Evolutionary conservation across 2,888 invertebrate genomes (phyloP), one percentile per base, ranked within the genome.

Genomic region (Rhynchonema sp.): DNA sequence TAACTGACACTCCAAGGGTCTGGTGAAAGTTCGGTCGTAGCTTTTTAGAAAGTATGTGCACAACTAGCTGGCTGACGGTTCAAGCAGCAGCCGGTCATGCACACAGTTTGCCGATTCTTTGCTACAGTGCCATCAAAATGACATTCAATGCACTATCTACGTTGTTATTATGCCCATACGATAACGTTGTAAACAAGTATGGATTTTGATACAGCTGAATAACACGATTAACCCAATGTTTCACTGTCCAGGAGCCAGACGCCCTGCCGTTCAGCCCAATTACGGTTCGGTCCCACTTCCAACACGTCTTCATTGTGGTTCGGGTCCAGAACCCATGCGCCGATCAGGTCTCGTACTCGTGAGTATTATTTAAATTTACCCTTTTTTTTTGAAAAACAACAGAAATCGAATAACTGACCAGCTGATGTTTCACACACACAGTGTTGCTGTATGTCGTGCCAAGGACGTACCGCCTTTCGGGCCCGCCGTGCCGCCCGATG

Each of bases 381-480:
- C 30, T 53, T 54, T 29, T 61, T 17, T 38, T 13, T 23, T 52
- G 9, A 20, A 52, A 52, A 6, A 6, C 9, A 6, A 17, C 3
- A 20, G 13, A 52, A 6, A 22, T 6, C 9, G 3, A 23, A 52
- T 23, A 52, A 52, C n/a, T 52, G 23, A 55, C 30, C 20, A 26
- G 38, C 60, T 63, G 3, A 52, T 30, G 30, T 46, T 52, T 3
- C 29, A 22, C 55, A 46, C 1, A 54, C 55, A 52, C 57, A 73
- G 72, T 46, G 77, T 81, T 53, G 79, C 82, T 25, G 80, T 83
- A 25, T 79, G 80, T 61, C 75, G 92, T 66, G 90, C 90, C 64
- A 88, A 89, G 76, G 90, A 91, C 77, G 91, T 94, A 64, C 88
- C 91, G 65, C 82, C 88, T 63, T 94, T 94, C 75, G 94, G 94